These are phyloP conservation scores for Zoroaster sp. DNA, from an alignment of 53 echinoderm and acorn worm genomes.

Conservation along the genomic window DNA sequence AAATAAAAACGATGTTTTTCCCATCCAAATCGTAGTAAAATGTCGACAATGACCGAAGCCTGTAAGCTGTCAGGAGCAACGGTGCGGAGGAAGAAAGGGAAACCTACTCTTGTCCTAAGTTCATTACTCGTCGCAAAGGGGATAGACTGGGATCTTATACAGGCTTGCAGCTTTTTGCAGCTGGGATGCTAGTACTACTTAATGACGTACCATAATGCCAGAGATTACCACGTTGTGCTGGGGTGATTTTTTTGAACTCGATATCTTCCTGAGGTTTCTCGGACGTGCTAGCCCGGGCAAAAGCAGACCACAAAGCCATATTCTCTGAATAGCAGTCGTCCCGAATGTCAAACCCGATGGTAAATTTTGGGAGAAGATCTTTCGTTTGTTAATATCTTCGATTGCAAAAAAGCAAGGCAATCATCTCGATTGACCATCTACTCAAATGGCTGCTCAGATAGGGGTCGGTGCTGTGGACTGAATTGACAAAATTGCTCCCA, in stretches of 20 bases:
- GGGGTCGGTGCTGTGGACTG: not conserved
- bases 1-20: slow-evolving; percentile 30
- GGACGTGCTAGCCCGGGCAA: slow-evolving; percentile 16
- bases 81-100: slow-evolving; percentile 56
- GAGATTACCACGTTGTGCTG: not conserved
- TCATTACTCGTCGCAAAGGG: slow-evolving; percentile 58
- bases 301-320: slow-evolving; percentile 17
- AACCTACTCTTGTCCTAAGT: slow-evolving; percentile 40
- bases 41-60: slow-evolving; percentile 38
- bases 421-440: not conserved
- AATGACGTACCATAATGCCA: slow-evolving; percentile 42
- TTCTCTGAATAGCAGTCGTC: slow-evolving; percentile 50
- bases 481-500: slow-evolving; percentile 10
- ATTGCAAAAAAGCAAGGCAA: slow-evolving; percentile 25
- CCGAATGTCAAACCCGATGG: slow-evolving; percentile 50
- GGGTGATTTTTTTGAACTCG: slow-evolving; percentile 1
- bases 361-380: slow-evolving; percentile 51
- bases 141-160: slow-evolving; percentile 24
- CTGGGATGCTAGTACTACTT: slow-evolving; percentile 41
- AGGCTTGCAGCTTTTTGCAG: slow-evolving; percentile 38
- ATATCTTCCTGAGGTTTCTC: slow-evolving; percentile 29
- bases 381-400: slow-evolving; percentile 25
- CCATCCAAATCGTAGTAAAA: slow-evolving; percentile 44
- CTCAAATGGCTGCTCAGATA: not conserved
- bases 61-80: slow-evolving; percentile 57